A percentile compares a stretch with the other conserved stretches of the same genome.
phyloP scores from a whole-genome alignment of 2,797 vertebrate species.

The Galaxias olidus region DNA sequence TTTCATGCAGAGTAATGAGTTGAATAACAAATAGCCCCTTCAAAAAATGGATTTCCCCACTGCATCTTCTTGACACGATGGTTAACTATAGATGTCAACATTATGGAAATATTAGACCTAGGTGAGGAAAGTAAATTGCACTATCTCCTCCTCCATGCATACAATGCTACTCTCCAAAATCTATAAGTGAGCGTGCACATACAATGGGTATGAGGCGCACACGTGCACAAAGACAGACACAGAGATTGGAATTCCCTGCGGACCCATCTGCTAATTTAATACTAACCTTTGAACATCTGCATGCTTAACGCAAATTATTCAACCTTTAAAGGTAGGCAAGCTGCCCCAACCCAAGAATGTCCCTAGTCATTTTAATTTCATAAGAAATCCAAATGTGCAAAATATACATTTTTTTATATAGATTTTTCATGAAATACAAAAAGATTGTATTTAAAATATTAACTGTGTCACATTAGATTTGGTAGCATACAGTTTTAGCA shows the following conservation, averaged over 20 bases:
- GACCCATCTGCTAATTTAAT: conserved; percentile 1
- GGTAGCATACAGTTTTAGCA: too few relatives aligned
- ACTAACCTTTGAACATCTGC: conserved; percentile 4
- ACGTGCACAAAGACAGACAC: background rate
- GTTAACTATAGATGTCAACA: conserved; percentile 53
- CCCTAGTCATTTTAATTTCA: too few relatives aligned
- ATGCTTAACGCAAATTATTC: background rate
- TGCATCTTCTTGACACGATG: conserved; percentile 59
- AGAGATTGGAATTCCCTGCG: background rate
- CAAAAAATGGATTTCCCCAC: conserved; percentile 26
- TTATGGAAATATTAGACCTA: conserved; percentile 47
- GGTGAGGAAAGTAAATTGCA: conserved; percentile 13
- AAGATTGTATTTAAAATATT: too few relatives aligned
- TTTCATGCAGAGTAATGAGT: conserved; percentile 38
- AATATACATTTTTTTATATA: too few relatives aligned
- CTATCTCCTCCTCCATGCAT: background rate
- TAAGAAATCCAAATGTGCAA: too few relatives aligned
- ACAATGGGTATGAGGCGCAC: background rate
- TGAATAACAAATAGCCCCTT: conserved; percentile 32
- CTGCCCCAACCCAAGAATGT: background rate
- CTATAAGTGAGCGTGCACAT: background rate
- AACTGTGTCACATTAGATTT: too few relatives aligned
- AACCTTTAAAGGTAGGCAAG: conserved; percentile 10
- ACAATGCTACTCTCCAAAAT: conserved; percentile 2
- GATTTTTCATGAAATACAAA: too few relatives aligned